phyloP scores from a whole-genome alignment of 2,888 invertebrate species.

The Drosophila formosana region DNA sequence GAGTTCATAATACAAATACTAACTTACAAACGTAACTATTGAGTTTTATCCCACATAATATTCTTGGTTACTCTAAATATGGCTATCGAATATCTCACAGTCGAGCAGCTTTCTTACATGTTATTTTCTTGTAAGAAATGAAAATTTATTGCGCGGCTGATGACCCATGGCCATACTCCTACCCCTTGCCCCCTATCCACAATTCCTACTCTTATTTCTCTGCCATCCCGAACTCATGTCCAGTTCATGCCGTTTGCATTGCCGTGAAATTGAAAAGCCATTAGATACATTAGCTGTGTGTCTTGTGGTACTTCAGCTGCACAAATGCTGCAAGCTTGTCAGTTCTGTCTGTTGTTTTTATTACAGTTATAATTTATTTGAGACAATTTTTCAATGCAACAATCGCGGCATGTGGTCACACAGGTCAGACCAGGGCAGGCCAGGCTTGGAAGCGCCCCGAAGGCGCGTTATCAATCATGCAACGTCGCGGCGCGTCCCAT shows the following conservation, averaged over 20 bases:
- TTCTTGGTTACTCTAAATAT: too few species aligned
- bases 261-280: slow-evolving; percentile 71
- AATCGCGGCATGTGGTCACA: slow-evolving; percentile 64
- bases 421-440: slow-evolving; percentile 5
- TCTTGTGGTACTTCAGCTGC: slow-evolving; percentile 21
- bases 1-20: too few species aligned
- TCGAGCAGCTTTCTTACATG: neutral
- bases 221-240: neutral
- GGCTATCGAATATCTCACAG: too few species aligned
- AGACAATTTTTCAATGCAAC: slow-evolving; percentile 74
- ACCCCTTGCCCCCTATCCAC: neutral
- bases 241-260: slow-evolving; percentile 16
- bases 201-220: neutral
- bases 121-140: slow-evolving; percentile 17
- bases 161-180: slow-evolving; percentile 11
- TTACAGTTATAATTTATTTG: slow-evolving; percentile 80
- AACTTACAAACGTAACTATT: too few species aligned
- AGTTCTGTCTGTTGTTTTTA: slow-evolving; percentile 50
- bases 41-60: too few species aligned
- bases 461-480: slow-evolving; percentile 69
- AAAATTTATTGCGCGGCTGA: slow-evolving; percentile 24
- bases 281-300: slow-evolving; percentile 49
- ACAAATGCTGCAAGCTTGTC: slow-evolving; percentile 14
- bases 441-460: slow-evolving; percentile 40
- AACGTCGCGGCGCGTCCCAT: slow-evolving; percentile 4